Conservation (phyloP, 2,888 invertebrate species). For the Vesta saturnalis region DNA sequence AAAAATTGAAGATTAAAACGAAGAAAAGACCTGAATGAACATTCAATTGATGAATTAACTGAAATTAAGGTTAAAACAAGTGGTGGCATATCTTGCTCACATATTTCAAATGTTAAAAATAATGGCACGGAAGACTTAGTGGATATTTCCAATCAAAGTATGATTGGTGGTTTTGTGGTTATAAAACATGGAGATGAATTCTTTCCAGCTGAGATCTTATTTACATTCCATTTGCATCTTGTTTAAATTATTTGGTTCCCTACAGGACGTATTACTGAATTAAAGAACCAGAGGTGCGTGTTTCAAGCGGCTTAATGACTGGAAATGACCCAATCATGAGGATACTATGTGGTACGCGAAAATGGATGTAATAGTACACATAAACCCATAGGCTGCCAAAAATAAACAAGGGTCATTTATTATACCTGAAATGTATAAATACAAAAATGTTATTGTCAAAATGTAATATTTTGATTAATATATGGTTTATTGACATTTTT, state of each 20-base stretch:
- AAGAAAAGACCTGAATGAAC: neutral
- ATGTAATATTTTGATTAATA: neutral
- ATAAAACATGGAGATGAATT: neutral
- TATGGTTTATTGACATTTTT: neutral
- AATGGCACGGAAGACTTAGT: neutral
- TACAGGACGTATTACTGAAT: neutral
- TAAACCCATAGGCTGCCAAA: neutral
- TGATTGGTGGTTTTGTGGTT: neutral
- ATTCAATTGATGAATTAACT: neutral
- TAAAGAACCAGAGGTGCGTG: neutral
- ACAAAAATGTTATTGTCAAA: neutral
- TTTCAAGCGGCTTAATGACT: neutral
- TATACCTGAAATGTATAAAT: neutral
- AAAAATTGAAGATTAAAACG: constrained; percentile 2
- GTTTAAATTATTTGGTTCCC: neutral
- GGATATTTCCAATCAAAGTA: neutral
- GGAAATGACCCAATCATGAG: neutral
- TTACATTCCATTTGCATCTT: neutral
- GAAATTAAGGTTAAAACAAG: neutral
- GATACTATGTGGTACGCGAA: neutral
- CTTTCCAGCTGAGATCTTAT: neutral
- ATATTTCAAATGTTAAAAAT: neutral
- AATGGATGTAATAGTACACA: neutral
- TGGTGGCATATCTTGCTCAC: neutral
- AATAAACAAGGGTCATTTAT: neutral